Evolutionary conservation across 2,888 invertebrate genomes (phyloP).

Genomic region (Celastrina argiolus): DNA sequence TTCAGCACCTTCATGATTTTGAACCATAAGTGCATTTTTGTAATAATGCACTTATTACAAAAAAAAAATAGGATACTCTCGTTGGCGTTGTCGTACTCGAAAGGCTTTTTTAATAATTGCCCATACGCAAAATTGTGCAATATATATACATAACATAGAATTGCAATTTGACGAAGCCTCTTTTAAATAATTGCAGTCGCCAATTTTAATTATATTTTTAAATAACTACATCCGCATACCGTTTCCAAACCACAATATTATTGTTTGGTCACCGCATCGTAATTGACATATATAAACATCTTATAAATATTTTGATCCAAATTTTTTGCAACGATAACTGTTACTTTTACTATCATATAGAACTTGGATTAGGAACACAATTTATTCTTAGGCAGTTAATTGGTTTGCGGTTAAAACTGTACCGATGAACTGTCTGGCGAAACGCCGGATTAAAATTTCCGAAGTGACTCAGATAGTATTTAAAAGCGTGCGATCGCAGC

Average conservation of each 20-base stretch:
- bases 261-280: background rate
- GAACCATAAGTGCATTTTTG: no score
- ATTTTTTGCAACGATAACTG: background rate
- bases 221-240: background rate
- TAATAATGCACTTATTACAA: no score
- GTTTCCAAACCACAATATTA: background rate
- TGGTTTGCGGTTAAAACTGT: background rate
- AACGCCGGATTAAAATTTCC: slow-evolving; percentile 13
- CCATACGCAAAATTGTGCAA: no score
- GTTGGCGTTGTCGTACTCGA: no score
- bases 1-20: no score
- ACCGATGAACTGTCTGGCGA: slow-evolving; percentile 6
- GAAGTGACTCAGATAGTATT: slow-evolving; percentile 18
- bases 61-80: no score
- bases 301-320: background rate
- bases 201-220: background rate
- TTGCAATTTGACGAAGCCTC: background rate
- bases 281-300: background rate
- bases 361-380: background rate
- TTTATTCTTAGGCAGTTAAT: background rate
- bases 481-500: slow-evolving; percentile 4
- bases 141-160: background rate
- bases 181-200: background rate
- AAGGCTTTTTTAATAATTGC: no score
- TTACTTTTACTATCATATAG: background rate